Percentiles rank a stretch among this genome's conserved stretches.
These are phyloP conservation scores for Phlogophora meticulosa DNA, from an alignment of 2,888 invertebrate species.

Conservation along the genomic window DNA sequence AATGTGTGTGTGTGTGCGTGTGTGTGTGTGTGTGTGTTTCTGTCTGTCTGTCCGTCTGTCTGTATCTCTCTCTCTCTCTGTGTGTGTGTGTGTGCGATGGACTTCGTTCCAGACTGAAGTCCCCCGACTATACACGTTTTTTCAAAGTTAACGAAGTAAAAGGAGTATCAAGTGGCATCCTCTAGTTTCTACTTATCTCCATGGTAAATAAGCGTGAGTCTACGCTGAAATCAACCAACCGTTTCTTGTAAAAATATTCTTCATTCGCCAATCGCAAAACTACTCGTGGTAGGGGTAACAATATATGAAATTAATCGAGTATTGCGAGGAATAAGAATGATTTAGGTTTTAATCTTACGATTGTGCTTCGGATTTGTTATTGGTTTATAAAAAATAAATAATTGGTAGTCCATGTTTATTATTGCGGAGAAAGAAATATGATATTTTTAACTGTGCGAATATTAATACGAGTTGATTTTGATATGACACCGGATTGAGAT, in stretches of 20 bases:
- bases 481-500: constrained; percentile 29
- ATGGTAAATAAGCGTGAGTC: too few species aligned
- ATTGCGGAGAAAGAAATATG: constrained; percentile 55
- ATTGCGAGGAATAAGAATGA: constrained; percentile 67
- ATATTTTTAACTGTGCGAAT: constrained; percentile 54
- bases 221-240: neutral
- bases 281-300: constrained; percentile 61
- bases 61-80: too few species aligned
- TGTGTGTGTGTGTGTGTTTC: too few species aligned
- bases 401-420: constrained; percentile 66
- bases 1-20: too few species aligned
- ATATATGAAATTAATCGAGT: constrained; percentile 72
- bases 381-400: constrained; percentile 65
- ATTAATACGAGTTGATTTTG: constrained; percentile 54
- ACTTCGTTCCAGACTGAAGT: too few species aligned
- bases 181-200: too few species aligned
- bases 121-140: too few species aligned
- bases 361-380: constrained; percentile 55
- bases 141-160: too few species aligned
- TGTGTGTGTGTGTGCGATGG: too few species aligned
- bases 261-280: neutral
- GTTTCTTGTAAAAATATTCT: neutral
- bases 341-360: constrained; percentile 78
- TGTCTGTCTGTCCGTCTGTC: too few species aligned
- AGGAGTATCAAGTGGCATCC: too few species aligned